Evolutionary conservation across 2,888 invertebrate species (phyloP), one percentile per base, ranked within the genome.

Genomic region (Eupeodes latifasciatus): DNA sequence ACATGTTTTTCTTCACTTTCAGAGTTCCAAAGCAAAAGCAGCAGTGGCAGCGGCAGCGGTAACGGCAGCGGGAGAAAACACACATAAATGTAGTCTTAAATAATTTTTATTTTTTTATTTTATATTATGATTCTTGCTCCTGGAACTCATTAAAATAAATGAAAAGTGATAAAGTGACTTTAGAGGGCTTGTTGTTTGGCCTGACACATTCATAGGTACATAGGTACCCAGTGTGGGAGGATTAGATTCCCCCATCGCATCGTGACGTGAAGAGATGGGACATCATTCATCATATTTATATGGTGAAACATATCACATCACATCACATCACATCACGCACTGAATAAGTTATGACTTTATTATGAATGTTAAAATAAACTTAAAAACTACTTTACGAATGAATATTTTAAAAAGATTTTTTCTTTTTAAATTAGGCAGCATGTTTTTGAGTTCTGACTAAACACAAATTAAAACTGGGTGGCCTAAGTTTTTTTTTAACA

Each of bases 101-200:
- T 40, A 7, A 40, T 40, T 40, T 27, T 4, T 40, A 40, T 47
- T 79, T 67, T 40, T 61, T 75, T 69, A 61, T 69, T 61, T 16
- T 14, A 19, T 51, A 19, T 27, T 44, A 10, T 62, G 36, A 19
- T 49, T 57, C 40, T 40, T 67, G 67, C 82, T 77, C 62, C 61
- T 72, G 75, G 72, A 83, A 80, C 76, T 87, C 80, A 83, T 83
- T 87, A 80, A 80, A 87, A 82, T 82, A 79, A 86, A 76, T 83
- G 83, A 87, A 83, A 86, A 82, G 79, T 80, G 80, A 59, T 76
- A 82, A 55, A 51, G 64, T 47, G 66, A 47, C 72, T 57, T 16
- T n/a, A 55, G 53, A 59, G 57, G 69, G 76, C 34, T 59, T 57
- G 10, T 44, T 59, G 59, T 49, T 71, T 59, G n/a, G 47, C 19